Evolutionary conservation across 2,113 vertebrate species (phyloP).

Genomic region (Rhinogobius similis): DNA sequence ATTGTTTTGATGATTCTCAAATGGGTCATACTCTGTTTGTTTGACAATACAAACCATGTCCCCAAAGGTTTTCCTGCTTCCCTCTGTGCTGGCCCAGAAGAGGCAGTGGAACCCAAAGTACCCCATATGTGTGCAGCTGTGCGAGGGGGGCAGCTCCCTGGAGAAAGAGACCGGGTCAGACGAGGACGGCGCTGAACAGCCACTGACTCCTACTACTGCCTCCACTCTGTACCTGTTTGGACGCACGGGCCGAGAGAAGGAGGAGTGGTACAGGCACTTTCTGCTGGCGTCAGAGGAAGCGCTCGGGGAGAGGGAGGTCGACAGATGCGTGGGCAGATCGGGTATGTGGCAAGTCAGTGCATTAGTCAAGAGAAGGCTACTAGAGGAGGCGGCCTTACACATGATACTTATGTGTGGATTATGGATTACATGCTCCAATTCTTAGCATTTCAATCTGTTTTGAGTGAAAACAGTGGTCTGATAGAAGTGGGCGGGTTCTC

Average conservation of each 20-base stretch:
- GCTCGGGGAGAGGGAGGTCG: slow-evolving; percentile 45
- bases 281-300: slow-evolving; percentile 63
- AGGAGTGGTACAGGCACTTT: slow-evolving; percentile 88
- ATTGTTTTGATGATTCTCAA: background rate
- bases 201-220: slow-evolving; percentile 20
- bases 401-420: slow-evolving; percentile 53
- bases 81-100: slow-evolving; percentile 82
- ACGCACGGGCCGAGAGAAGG: slow-evolving; percentile 86
- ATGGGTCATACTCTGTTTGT: background rate
- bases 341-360: slow-evolving; percentile 66
- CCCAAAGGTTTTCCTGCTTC: slow-evolving; percentile 83
- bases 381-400: slow-evolving; percentile 40
- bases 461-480: slow-evolving; percentile 20
- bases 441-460: slow-evolving; percentile 48
- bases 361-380: slow-evolving; percentile 40
- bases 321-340: slow-evolving; percentile 48
- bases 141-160: slow-evolving; percentile 20
- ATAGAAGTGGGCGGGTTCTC: background rate
- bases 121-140: slow-evolving; percentile 85
- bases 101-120: slow-evolving; percentile 90
- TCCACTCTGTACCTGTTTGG: slow-evolving; percentile 83
- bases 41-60: slow-evolving; percentile 21
- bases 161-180: slow-evolving; percentile 32
- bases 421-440: slow-evolving; percentile 64
- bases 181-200: slow-evolving; percentile 28